phyloP scores from a whole-genome alignment of 2,113 vertebrate genomes.

The Rhombomys opimus region DNA sequence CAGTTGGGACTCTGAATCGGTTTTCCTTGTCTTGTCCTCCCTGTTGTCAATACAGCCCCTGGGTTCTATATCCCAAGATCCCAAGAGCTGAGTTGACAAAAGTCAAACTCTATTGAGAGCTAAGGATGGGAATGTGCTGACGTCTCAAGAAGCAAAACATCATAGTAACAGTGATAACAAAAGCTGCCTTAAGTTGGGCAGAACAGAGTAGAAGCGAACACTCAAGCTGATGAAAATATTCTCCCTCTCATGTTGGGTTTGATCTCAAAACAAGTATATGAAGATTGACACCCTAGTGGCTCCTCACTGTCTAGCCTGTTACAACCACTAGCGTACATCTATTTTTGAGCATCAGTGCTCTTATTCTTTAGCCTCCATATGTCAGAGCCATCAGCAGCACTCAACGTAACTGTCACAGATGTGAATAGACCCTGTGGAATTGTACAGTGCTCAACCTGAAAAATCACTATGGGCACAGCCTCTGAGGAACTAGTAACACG shows the following conservation, averaged over 20 bases:
- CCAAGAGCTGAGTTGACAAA: neutral
- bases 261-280: conserved; percentile 5
- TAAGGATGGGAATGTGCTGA: conserved; percentile 11
- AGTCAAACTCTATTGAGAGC: conserved; percentile 9
- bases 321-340: neutral
- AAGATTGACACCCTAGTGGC: neutral
- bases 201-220: neutral
- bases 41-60: neutral
- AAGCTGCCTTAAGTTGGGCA: neutral
- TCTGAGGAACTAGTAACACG: neutral
- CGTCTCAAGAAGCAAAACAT: neutral
- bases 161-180: neutral
- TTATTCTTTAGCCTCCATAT: conserved; percentile 13
- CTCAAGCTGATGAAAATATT: conserved; percentile 36
- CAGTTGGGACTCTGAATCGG: neutral
- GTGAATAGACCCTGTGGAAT: neutral
- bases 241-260: conserved; percentile 12
- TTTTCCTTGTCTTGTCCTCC: conserved; percentile 4
- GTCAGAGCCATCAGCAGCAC: neutral
- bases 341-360: neutral
- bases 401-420: neutral
- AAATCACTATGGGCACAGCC: neutral
- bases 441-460: neutral
- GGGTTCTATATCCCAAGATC: neutral
- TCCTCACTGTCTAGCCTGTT: neutral